Conservation (phyloP, 2,888 invertebrate species). For the Yponomeuta cagnagella region DNA sequence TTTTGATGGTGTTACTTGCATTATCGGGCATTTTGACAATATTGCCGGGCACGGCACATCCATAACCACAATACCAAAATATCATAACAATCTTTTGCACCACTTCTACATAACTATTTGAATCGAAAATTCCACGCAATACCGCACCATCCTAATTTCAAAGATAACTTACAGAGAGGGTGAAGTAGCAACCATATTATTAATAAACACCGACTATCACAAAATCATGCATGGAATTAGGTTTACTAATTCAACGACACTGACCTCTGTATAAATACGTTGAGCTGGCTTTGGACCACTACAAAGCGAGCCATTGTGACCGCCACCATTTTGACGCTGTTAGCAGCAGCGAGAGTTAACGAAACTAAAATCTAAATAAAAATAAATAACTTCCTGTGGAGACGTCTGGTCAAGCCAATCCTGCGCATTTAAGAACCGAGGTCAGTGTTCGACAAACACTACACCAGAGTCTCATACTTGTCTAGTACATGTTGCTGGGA, state of each 20-base stretch:
- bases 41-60: too few species aligned
- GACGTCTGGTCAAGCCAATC: too few species aligned
- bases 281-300: too few species aligned
- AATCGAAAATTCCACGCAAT: background rate
- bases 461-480: slow-evolving; percentile 71
- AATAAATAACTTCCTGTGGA: too few species aligned
- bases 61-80: background rate
- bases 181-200: slow-evolving; percentile 7
- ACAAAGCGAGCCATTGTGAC: too few species aligned
- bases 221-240: slow-evolving; percentile 35
- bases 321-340: too few species aligned
- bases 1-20: too few species aligned
- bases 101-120: background rate
- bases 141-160: background rate
- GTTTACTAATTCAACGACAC: background rate
- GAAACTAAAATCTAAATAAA: too few species aligned
- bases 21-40: too few species aligned
- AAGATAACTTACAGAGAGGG: background rate
- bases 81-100: background rate
- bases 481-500: slow-evolving; percentile 60
- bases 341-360: too few species aligned
- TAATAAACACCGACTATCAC: slow-evolving; percentile 18
- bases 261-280: too few species aligned
- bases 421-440: too few species aligned
- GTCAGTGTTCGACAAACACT: slow-evolving; percentile 23